Evolutionary conservation across 2,797 vertebrate species (phyloP).

Genomic region (Denticeps clupeoides): DNA sequence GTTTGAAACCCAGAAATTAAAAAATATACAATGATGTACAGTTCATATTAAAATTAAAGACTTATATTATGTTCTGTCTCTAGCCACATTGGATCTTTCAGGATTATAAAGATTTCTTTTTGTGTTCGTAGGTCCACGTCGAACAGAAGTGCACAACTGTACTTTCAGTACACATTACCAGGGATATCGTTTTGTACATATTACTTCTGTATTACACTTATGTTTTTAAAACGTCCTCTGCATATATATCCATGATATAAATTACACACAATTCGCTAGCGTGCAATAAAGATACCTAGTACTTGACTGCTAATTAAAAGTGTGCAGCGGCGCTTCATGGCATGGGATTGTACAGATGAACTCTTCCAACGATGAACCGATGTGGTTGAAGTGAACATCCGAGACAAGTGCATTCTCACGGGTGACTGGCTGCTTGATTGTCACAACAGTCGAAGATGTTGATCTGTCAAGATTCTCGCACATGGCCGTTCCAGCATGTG

Average conservation of each 20-base stretch:
- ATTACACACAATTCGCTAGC: not conserved
- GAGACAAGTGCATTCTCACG: not conserved
- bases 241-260: not conserved
- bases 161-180: constrained; percentile 60
- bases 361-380: too few species aligned
- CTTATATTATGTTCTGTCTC: constrained; percentile 11
- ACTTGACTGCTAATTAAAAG: too few species aligned
- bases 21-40: constrained; percentile 50
- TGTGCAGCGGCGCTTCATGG: too few species aligned
- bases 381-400: too few species aligned
- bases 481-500: too few species aligned
- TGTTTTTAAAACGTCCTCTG: not conserved
- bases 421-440: constrained; percentile 18
- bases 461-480: not conserved
- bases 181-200: constrained; percentile 19
- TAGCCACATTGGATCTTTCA: constrained; percentile 7
- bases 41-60: constrained; percentile 40
- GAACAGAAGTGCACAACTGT: constrained; percentile 48
- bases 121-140: constrained; percentile 24
- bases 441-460: constrained; percentile 7
- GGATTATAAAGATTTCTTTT: constrained; percentile 3
- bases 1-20: constrained; percentile 62
- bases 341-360: too few species aligned
- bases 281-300: not conserved
- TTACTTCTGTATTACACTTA: not conserved